phyloP scores from a whole-genome alignment of 2,888 invertebrate genomes.

The Ischnura elegans region DNA sequence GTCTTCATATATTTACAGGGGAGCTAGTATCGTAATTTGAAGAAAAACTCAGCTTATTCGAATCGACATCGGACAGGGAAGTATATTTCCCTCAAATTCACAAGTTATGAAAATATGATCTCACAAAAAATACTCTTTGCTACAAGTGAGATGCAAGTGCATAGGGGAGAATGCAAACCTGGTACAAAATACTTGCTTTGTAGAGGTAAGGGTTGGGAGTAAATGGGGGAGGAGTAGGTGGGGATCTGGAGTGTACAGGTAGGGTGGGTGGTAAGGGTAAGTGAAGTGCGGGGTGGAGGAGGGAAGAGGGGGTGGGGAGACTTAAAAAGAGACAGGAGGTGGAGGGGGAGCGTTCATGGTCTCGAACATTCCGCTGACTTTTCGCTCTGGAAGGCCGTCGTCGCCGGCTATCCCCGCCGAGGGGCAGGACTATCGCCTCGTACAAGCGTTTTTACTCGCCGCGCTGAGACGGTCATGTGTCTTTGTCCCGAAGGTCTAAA shows the following conservation, averaged over 20 bases:
- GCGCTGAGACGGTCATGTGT: conserved; percentile 54
- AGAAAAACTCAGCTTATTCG: too few species aligned
- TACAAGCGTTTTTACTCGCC: conserved; percentile 66
- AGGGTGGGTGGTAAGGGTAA: too few species aligned
- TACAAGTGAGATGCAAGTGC: background rate
- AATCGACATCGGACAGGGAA: too few species aligned
- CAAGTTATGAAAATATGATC: too few species aligned
- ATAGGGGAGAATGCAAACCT: background rate
- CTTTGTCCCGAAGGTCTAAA: conserved; percentile 39
- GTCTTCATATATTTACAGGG: too few species aligned
- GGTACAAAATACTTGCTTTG: background rate
- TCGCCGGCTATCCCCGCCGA: conserved; percentile 39
- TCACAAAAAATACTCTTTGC: background rate
- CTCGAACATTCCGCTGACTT: conserved; percentile 57
- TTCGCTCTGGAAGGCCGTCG: conserved; percentile 54
- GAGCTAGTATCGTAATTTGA: too few species aligned
- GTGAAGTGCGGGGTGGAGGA: background rate
- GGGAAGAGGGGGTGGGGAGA: background rate
- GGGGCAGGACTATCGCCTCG: conserved; percentile 52
- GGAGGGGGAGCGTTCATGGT: background rate
- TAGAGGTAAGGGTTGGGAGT: background rate
- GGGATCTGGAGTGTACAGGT: background rate
- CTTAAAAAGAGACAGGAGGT: background rate
- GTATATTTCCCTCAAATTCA: too few species aligned
- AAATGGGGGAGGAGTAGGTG: background rate